Percentiles rank a stretch among this genome's conserved stretches.
Evolutionary conservation across 2,797 vertebrate species (phyloP).

Genomic region (Periophthalmus magnuspinnatus): DNA sequence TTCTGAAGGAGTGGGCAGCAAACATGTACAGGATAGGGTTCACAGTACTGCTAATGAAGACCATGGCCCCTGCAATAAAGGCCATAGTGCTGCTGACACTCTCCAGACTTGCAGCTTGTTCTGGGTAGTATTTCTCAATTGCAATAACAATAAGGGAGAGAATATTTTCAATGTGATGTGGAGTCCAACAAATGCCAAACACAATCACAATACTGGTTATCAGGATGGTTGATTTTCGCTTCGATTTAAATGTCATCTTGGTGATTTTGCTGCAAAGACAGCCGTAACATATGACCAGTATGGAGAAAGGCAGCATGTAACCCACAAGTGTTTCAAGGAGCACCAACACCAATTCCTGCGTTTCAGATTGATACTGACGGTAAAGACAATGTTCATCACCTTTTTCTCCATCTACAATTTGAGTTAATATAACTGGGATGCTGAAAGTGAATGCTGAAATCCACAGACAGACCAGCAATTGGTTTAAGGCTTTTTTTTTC

Average conservation of each 20-base stretch:
- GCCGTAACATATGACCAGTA: conserved; percentile 81
- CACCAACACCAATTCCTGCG: conserved; percentile 74
- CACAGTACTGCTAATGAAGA: conserved; percentile 84
- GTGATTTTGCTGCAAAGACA: conserved; percentile 82
- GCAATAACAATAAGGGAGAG: conserved; percentile 72
- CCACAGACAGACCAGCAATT: conserved; percentile 78
- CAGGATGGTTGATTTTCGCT: conserved; percentile 78
- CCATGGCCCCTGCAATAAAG: conserved; percentile 81
- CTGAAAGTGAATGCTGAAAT: conserved; percentile 77
- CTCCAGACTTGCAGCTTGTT: conserved; percentile 54
- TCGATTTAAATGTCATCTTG: conserved; percentile 81
- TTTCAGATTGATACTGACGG: conserved; percentile 61
- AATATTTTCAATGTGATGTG: conserved; percentile 83
- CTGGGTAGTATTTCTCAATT: conserved; percentile 19
- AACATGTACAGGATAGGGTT: conserved; percentile 89
- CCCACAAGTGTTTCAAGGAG: conserved; percentile 84
- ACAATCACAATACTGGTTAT: conserved; percentile 80
- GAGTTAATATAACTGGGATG: conserved; percentile 79
- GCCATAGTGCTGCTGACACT: conserved; percentile 50
- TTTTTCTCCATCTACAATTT: conserved; percentile 38
- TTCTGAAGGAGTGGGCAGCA: conserved; percentile 82
- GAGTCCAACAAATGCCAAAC: conserved; percentile 85
- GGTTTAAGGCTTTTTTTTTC: conserved; percentile 68
- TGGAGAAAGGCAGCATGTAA: conserved; percentile 81
- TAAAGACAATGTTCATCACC: conserved; percentile 68